Base-by-base conservation (phyloP, 2,888 invertebrate species). In the Marronus borbonicus region DNA sequence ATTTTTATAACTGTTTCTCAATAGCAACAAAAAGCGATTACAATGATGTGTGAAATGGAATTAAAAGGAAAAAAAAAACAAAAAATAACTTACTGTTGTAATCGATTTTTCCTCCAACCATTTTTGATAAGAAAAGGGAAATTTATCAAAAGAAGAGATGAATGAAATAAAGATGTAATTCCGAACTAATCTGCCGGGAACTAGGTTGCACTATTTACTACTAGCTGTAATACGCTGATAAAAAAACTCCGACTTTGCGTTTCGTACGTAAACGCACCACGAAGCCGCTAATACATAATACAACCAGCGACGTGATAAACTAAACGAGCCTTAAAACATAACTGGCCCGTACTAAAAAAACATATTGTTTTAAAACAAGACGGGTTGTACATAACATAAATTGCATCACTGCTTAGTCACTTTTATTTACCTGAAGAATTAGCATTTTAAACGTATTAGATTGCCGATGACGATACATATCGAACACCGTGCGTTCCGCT, bases 371-470 rank as follows among this genome's bases (percentile, higher is more conserved):
- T 60, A 58, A 55, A 58, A 58, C 55, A 20, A 72, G 72, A 72
- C 58, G 72, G 69, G 8, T 20, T 72, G 24, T 72, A 52, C 39
- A 31, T 36, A 39, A 28, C 20, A 58, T 72, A 72, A 72, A 72
- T 72, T 72, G 72, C 72, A 72, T 72, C 72, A 72, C 36, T 10
- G 58, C 20, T 72, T 72, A 72, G 72, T 72, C 72, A 72, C 72
- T 72, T 72, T 36, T 72, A 72, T 72, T 58, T 72, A 72, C 72
- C 72, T 72, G 28, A 58, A 31, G 20, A 58, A 72, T 72, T 72
- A 72, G 58, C 72, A 72, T 72, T 68, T 68, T 50, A 68, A 68
- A 68, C 50, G 68, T 68, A 68, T 68, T 20, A 12, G 50, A 14
- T 50, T 14, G 55, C 44, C 44, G 44, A 44, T 44, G 55, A 55